Evolutionary conservation across 2,888 invertebrate genomes (phyloP), one percentile per base, ranked within the genome.

Genomic region (Hofmannophila pseudospretella): DNA sequence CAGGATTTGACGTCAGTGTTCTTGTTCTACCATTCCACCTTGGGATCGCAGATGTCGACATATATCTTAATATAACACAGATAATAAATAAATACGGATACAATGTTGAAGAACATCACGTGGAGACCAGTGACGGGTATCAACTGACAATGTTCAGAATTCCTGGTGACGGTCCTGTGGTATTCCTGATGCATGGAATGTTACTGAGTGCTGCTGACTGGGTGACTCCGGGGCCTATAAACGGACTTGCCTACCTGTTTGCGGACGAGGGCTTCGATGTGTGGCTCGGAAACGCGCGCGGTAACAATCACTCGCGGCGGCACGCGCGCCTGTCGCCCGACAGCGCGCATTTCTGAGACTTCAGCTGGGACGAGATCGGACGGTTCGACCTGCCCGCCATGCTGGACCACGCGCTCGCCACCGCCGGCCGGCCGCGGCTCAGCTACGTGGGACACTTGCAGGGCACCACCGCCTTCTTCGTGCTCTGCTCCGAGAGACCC

Each of bases 291-390:
- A 96, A 95, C 65, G 89, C 89, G 3, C 88, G 96, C 1, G 96
- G 96, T 2, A 94, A 91, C 59, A 88, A 87, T 9, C 91, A 91
- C 62, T 89, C 90, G 0, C 74, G 86, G 7, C 72, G 64, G 4
- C 93, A 94, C 58, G 51, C 58, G 1, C 57, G 64, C 0, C 44
- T 78, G 59, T 48, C 69, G 1, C 66, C 85, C 0, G 25, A 34
- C 13, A 31, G 32, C 55, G 54, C 0, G 0, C 55, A 67, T n/a
- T 93, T 89, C 57, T 93, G 92, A 92, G 73, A 90, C 36, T 92
- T 91, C 52, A 93, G 93, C 36, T 96, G 92, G 91, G 93, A 96
- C 64, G 92, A 95, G 62, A 94, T 96, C 61, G 94, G 93, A 0
- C 64, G 78, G 19, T 89, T 86, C 54, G 97, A 97, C 67, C 59